phyloP scores from a whole-genome alignment of 2,113 vertebrate genomes.

The Sinocyclocheilus anshuiensis region DNA sequence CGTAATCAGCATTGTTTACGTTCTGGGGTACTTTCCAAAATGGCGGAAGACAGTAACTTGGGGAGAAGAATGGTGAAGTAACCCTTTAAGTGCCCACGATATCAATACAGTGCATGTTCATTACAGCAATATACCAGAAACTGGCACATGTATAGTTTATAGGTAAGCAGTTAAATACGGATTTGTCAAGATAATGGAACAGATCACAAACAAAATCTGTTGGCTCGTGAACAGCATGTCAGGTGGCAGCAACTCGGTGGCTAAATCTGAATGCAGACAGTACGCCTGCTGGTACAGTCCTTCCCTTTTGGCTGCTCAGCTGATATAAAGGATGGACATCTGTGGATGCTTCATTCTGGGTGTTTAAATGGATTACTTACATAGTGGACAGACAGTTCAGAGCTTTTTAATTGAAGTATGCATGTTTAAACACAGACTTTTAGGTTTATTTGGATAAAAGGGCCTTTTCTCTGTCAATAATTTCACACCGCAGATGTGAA shows the following conservation, averaged over 20 bases:
- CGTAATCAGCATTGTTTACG: no score
- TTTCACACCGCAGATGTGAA: neutral
- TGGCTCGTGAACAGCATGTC: constrained; percentile 16
- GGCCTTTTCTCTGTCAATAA: constrained; percentile 24
- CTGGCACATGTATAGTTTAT: neutral
- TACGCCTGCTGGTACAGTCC: constrained; percentile 26
- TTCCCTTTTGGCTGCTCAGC: constrained; percentile 45
- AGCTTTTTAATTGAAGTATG: constrained; percentile 49
- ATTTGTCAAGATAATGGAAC: constrained; percentile 31
- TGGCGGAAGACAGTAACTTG: no score
- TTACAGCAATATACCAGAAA: neutral
- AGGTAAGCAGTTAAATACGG: neutral
- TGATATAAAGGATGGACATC: constrained; percentile 46
- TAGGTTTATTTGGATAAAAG: constrained; percentile 40
- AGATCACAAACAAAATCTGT: constrained; percentile 22
- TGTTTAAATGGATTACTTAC: constrained; percentile 56
- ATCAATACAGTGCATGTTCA: neutral
- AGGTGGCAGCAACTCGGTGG: constrained; percentile 28
- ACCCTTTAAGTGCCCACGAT: no score
- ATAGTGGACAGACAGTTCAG: constrained; percentile 47
- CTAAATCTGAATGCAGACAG: constrained; percentile 39
- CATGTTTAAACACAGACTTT: constrained; percentile 50
- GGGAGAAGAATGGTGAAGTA: no score
- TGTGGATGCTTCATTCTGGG: constrained; percentile 49
- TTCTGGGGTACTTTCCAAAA: no score